phyloP scores from a whole-genome alignment of 1,140 invertebrate genomes.

The Cyclargus thomasi region DNA sequence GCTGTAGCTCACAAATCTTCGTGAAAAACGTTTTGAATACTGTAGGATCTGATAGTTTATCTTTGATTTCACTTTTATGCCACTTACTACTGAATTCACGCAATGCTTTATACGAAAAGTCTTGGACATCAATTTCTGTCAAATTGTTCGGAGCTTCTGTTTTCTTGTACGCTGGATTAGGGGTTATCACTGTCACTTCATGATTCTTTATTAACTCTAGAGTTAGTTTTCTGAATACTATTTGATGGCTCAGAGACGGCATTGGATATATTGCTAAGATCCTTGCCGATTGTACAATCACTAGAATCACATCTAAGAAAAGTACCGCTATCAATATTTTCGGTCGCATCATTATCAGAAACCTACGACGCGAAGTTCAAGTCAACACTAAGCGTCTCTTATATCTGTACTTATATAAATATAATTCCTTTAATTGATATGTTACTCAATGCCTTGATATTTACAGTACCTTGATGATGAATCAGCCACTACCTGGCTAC shows the following conservation, averaged over 20 bases:
- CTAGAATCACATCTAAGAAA: neutral
- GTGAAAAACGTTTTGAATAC: neutral
- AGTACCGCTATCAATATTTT: neutral
- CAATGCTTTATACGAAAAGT: constrained; percentile 38
- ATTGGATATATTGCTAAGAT: constrained; percentile 74
- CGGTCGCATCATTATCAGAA: neutral
- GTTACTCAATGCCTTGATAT: neutral
- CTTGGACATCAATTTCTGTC: constrained; percentile 56
- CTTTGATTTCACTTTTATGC: neutral
- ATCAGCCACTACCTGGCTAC: neutral
- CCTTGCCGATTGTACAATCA: constrained; percentile 25
- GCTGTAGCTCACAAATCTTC: constrained; percentile 29
- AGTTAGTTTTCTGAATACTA: constrained; percentile 66
- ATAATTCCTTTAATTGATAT: neutral
- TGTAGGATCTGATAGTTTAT: neutral
- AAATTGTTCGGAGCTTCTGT: constrained; percentile 39
- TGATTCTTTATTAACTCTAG: constrained; percentile 65
- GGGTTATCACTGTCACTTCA: constrained; percentile 60
- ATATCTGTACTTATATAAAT: neutral
- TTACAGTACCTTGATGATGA: neutral
- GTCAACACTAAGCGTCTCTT: neutral
- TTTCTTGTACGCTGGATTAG: constrained; percentile 46
- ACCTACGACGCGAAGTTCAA: neutral
- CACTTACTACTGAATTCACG: neutral
- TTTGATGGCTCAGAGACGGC: constrained; percentile 76